phyloP scores from a whole-genome alignment of 1,140 invertebrate species.

The Eupristina koningsbergeri region DNA sequence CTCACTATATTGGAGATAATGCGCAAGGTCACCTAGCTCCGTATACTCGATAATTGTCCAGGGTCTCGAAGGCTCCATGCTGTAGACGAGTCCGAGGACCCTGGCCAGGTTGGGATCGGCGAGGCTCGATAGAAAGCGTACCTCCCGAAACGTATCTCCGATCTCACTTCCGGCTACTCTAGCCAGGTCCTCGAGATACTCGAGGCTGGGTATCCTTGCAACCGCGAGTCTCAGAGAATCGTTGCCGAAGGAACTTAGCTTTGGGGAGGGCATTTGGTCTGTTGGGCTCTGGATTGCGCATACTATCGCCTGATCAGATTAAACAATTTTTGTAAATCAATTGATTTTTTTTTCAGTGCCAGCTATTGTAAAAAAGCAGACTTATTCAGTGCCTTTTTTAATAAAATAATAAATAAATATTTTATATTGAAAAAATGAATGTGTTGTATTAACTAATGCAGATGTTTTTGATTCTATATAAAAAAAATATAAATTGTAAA shows the following conservation, averaged over 20 bases:
- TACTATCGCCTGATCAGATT: conserved; percentile 70
- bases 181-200: conserved; percentile 55
- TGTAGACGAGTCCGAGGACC: conserved; percentile 78
- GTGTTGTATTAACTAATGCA: too few species aligned
- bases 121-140: conserved; percentile 82
- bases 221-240: conserved; percentile 72
- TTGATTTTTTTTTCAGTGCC: not conserved
- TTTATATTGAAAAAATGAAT: too few species aligned
- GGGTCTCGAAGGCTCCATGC: conserved; percentile 71
- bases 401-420: too few species aligned
- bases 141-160: conserved; percentile 76
- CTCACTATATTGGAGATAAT: conserved; percentile 78
- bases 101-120: conserved; percentile 83
- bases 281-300: conserved; percentile 74
- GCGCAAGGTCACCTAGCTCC: conserved; percentile 85
- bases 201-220: conserved; percentile 68
- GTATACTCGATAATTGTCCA: conserved; percentile 86
- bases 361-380: too few species aligned
- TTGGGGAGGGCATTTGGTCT: conserved; percentile 54
- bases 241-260: conserved; percentile 45
- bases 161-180: conserved; percentile 23
- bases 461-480: too few species aligned
- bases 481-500: too few species aligned
- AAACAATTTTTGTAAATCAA: not conserved
- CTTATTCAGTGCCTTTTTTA: too few species aligned